Conservation (phyloP, 2,113 vertebrate genomes). For the Oostethus manadensis region DNA sequence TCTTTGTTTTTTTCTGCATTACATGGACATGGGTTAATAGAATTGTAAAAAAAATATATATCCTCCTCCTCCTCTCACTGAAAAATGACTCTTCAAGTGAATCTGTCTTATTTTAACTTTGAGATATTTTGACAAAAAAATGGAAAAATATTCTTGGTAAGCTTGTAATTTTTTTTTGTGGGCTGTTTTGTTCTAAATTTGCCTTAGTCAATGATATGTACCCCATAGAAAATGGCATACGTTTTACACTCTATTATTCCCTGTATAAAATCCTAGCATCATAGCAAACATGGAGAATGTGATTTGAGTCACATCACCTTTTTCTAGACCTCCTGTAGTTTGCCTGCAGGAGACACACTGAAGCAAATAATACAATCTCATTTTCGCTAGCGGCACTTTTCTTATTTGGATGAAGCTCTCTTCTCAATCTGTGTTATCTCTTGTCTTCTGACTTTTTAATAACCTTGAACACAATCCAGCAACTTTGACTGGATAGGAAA, state of each 20-base stretch:
- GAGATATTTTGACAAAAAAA: no score
- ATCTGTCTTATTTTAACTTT: no score
- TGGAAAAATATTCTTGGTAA: no score
- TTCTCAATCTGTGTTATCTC: neutral
- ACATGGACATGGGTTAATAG: no score
- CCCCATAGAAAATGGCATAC: neutral
- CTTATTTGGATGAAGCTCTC: conserved; percentile 5
- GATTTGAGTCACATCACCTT: neutral
- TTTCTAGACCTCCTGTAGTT: conserved; percentile 24
- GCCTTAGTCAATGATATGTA: neutral
- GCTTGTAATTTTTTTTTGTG: no score
- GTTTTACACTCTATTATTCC: neutral
- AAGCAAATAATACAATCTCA: conserved; percentile 37
- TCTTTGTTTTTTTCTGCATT: no score
- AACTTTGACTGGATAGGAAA: conserved; percentile 18
- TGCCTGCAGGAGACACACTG: conserved; percentile 34
- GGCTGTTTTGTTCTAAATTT: no score
- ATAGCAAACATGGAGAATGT: neutral
- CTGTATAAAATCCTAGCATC: no score
- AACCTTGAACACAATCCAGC: conserved; percentile 32
- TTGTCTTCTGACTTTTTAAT: conserved; percentile 27
- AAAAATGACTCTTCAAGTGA: no score
- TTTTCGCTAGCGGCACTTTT: conserved; percentile 17
- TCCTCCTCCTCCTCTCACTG: no score
- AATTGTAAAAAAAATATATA: no score